Percentiles rank a stretch among this genome's conserved stretches.
phyloP scores from a whole-genome alignment of 2,113 vertebrate species.

The Globicephala melas region DNA sequence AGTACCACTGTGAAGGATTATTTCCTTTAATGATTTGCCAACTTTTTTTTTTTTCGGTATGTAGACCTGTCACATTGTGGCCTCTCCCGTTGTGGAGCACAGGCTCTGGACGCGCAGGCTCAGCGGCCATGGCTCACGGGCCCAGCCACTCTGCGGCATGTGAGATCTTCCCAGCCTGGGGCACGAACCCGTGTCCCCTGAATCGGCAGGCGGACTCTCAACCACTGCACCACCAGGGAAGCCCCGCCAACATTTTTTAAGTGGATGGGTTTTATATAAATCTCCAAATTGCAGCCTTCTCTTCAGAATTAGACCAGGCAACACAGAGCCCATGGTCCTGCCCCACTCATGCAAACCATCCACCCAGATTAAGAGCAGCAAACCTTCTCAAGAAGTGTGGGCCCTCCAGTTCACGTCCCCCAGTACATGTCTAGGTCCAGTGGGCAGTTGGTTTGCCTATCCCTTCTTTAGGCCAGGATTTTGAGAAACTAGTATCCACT shows the following conservation, averaged over 20 bases:
- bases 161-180: no score
- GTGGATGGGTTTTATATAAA: background rate
- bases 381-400: fast-evolving
- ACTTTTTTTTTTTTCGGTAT: no score
- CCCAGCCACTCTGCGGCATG: no score
- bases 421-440: no score
- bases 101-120: no score
- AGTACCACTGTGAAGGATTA: fast-evolving
- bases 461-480: background rate
- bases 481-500: background rate
- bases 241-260: background rate
- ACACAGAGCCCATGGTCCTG: background rate
- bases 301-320: background rate
- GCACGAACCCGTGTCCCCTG: no score
- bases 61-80: no score
- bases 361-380: background rate
- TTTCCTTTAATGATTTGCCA: background rate
- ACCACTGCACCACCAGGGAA: no score
- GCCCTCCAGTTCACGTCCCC: fast-evolving
- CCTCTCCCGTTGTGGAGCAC: no score
- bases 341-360: no score
- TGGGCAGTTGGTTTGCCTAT: fast-evolving
- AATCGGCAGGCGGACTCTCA: no score
- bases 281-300: background rate
- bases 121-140: no score